Percentiles rank a stretch among this genome's conserved stretches.
These are phyloP conservation scores for Python bivittatus DNA, from an alignment of 2,113 vertebrate species.

Conservation along the genomic window DNA sequence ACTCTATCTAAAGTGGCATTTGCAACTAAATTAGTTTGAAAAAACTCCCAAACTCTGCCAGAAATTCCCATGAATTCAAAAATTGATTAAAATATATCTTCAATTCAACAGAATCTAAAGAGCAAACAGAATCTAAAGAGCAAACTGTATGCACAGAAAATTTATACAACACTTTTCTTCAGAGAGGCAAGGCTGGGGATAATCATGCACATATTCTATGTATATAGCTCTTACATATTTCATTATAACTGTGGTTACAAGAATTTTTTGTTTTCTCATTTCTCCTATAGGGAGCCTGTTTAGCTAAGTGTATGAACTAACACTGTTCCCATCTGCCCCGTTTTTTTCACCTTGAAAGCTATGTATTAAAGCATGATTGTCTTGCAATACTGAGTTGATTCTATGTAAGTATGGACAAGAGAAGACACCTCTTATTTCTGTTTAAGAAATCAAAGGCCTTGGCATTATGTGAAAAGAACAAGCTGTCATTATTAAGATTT, in stretches of 20 bases:
- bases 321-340: neutral
- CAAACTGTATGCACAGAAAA: neutral
- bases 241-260: neutral
- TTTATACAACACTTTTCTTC: neutral
- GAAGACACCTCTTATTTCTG: neutral
- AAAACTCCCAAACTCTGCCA: too few species aligned
- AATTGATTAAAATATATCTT: too few species aligned
- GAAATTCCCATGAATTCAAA: neutral
- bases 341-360: neutral
- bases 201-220: neutral
- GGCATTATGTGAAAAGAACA: slow-evolving; percentile 24
- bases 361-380: neutral
- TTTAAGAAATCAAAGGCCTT: slow-evolving; percentile 25
- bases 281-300: neutral
- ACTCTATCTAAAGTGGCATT: neutral
- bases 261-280: neutral
- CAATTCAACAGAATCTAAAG: too few species aligned
- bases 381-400: neutral
- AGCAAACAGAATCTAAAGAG: neutral
- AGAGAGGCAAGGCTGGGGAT: neutral
- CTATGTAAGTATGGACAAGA: neutral
- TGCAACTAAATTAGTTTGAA: neutral
- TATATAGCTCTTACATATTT: neutral
- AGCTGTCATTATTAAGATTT: neutral
- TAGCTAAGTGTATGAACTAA: neutral